Base-by-base conservation (phyloP, 1,140 invertebrate species). In the Neodiprion lecontei region DNA sequence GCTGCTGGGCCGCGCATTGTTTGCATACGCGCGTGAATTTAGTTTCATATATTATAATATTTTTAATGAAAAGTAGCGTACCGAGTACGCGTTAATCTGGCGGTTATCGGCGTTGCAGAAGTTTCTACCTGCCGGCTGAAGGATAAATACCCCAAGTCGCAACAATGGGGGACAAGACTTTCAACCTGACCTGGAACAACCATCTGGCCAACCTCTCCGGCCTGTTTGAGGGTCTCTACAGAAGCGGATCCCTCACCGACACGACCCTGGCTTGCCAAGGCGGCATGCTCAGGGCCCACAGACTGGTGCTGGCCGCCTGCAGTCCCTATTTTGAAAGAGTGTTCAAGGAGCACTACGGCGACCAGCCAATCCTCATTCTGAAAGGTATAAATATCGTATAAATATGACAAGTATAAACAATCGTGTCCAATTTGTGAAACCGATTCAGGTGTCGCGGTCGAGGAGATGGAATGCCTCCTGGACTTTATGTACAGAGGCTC, bases 401-500 rank as follows among this genome's bases (percentile, higher is more conserved):
- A 40, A 40, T 40, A 40, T 40, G 5, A 40, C 5, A 40, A 40
- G 28, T 40, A 40, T 40, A 40, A 40, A 40, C 1, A 40, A 40
- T 40, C 5, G 28, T 40, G 28, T 40, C 28, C 5, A 40, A 40
- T 0, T 40, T 40, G 28, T 40, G 28, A 40, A 40, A 40, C 28
- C 28, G 28, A 40, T 21, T 14, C 47, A 88, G 86, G 86, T 75
- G 89, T 94, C 23, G 89, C 90, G 9, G 92, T 92, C 76, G 91
- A 91, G 47, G 93, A 94, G 84, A 92, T 94, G 83, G 92, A 93
- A 80, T 89, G 92, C 72, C 89, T 94, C 9, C 87, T 94, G 74
- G 92, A 93, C 80, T 94, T 94, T 78, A 94, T 94, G 90, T 94
- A 94, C 83, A 90, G 91, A 75, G 93, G 93, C 2, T 92, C 92